Evolutionary conservation across 1,140 invertebrate genomes (phyloP), one percentile per base, ranked within the genome.

Genomic region (Zelostemma sp.): DNA sequence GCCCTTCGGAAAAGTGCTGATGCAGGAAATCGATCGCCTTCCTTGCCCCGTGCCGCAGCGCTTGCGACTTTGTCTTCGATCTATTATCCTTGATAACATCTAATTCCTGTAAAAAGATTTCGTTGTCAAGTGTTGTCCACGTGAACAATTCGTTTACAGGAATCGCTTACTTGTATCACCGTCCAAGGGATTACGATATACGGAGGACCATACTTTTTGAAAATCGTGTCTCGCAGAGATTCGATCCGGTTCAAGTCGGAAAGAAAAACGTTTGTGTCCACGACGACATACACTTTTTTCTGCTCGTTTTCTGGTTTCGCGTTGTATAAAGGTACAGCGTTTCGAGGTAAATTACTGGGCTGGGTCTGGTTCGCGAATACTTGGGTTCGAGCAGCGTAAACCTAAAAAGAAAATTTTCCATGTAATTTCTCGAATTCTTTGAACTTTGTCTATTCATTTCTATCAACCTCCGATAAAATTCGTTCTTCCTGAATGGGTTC

Each of bases 211-310:
- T 77, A 79, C 11, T 38, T 75, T 14, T 68, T 75, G 31, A 82
- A 81, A 12, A 43, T 16, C 6, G 64, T 51, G 40, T 81, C 78
- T 45, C 71, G 68, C n/a, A 75, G 60, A 47, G 77, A 45, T 55
- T 77, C 64, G 14, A 86, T 31, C 38, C 60, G 60, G 8, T 65
- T 12, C 31, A 86, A 64, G 66, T 83, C 78, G 25, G 80, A 74
- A 1, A 86, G 55, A 69, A 85, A 85, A n/a, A 86, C 83, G 63
- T 86, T 86, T 53, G 84, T 86, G 54, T 86, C 84, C 4, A 85
- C 66, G 48, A 85, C 78, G 47, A 86, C 76, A 17, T 85, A 83
- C 0, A 85, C 33, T 8, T 41, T 50, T 45, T 68, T 66, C 15
- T 57, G 56, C 9, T 9, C 5, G 1, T 18, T 57, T 28, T 19